These are phyloP conservation scores for Platyscapa corneri DNA, from an alignment of 1,140 invertebrate genomes.

Conservation along the genomic window DNA sequence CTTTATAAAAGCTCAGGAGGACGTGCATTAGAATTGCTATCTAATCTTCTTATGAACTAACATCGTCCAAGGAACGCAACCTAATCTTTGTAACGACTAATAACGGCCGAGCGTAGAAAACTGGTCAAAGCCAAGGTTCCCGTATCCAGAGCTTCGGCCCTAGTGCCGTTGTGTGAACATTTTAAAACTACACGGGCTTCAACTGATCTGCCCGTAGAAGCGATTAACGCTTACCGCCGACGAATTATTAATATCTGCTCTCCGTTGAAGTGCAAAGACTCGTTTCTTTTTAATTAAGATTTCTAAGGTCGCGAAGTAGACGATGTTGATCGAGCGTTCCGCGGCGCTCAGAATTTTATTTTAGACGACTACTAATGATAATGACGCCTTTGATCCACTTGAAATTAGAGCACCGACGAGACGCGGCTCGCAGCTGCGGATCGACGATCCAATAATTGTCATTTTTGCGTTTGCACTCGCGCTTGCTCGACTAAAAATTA, in stretches of 20 bases:
- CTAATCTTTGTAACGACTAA: neutral
- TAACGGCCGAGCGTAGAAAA: neutral
- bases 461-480: too few species aligned
- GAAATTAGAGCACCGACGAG: too few species aligned
- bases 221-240: neutral
- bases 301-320: too few species aligned
- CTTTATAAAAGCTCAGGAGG: neutral
- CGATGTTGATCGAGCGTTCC: too few species aligned
- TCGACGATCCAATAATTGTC: too few species aligned
- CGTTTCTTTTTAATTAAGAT: neutral
- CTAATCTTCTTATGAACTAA: neutral
- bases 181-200: neutral
- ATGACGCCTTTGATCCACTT: too few species aligned
- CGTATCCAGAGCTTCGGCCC: neutral
- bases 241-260: neutral
- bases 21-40: constrained; percentile 4
- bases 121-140: neutral
- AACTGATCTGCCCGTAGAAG: neutral
- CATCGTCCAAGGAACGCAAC: neutral
- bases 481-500: too few species aligned
- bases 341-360: too few species aligned
- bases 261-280: neutral
- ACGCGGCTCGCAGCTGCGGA: too few species aligned
- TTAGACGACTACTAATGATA: too few species aligned
- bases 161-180: neutral